Percentiles rank a stretch among this genome's conserved stretches.
phyloP scores from a whole-genome alignment of 2,797 vertebrate species.

The Florisuga fusca region DNA sequence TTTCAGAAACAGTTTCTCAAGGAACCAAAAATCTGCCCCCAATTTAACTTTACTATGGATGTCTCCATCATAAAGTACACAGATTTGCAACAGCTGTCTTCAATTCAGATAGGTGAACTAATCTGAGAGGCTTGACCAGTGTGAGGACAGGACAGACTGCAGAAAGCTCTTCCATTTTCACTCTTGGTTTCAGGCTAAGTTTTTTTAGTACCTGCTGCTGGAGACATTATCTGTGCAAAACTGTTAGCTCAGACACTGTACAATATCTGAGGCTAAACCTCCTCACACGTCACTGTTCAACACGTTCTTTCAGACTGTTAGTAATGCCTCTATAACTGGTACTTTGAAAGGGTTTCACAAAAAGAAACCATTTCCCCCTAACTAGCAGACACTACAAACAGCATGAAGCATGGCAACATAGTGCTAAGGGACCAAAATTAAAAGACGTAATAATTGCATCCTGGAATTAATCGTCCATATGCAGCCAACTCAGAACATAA shows the following conservation, averaged over 20 bases:
- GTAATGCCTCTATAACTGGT: background rate
- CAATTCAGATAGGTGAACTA: background rate
- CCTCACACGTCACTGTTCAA: background rate
- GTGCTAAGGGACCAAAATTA: background rate
- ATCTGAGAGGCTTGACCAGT: background rate
- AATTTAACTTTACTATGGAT: background rate
- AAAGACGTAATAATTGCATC: background rate
- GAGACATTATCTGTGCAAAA: background rate
- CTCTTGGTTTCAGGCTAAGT: background rate
- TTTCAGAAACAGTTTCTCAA: slow-evolving; percentile 30
- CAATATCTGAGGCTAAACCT: background rate
- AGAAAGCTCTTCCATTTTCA: background rate
- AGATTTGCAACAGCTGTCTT: slow-evolving; percentile 10
- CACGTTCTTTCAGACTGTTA: background rate
- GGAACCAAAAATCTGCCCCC: slow-evolving; percentile 13
- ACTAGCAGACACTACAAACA: background rate
- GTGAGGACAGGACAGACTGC: background rate
- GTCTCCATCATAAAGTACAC: background rate
- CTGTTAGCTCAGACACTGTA: background rate
- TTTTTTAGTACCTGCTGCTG: background rate
- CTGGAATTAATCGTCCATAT: background rate
- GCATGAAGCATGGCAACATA: background rate
- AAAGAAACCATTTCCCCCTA: background rate
- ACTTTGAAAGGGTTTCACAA: background rate
- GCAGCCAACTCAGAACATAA: background rate